Conservation (phyloP, 2,797 vertebrate species). For the Distichodus sexfasciatus region DNA sequence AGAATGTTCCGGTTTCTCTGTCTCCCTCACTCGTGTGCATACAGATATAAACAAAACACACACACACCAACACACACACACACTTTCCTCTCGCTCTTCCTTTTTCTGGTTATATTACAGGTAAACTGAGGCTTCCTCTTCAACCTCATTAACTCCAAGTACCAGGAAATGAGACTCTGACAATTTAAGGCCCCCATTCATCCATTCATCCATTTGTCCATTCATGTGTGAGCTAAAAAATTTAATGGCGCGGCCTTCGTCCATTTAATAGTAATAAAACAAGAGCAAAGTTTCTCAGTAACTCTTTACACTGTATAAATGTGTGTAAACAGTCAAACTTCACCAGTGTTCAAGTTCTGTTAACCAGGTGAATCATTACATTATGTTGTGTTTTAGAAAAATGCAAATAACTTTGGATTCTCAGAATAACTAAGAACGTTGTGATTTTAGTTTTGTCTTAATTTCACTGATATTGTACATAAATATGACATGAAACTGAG, state of each 20-base stretch:
- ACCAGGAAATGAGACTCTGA: slow-evolving; percentile 8
- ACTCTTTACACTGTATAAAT: too few relatives aligned
- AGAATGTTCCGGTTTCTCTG: slow-evolving; percentile 40
- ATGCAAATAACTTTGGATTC: too few relatives aligned
- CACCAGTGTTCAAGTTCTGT: too few relatives aligned
- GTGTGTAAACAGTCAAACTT: too few relatives aligned
- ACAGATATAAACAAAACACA: background rate
- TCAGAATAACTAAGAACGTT: too few relatives aligned
- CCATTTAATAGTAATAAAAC: background rate
- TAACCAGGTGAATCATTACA: too few relatives aligned
- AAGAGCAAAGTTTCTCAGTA: too few relatives aligned
- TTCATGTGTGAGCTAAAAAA: background rate
- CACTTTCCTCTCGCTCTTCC: background rate
- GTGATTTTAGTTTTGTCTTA: too few relatives aligned
- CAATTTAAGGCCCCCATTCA: background rate
- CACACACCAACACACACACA: background rate
- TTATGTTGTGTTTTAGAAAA: too few relatives aligned
- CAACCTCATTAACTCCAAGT: slow-evolving; percentile 24
- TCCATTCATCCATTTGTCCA: background rate
- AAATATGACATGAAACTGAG: too few relatives aligned
- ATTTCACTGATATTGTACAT: too few relatives aligned
- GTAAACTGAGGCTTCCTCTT: slow-evolving; percentile 12
- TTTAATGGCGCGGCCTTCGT: background rate
- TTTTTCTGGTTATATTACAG: slow-evolving; percentile 9
- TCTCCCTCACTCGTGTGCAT: background rate